Evolutionary conservation across 2,113 vertebrate genomes (phyloP), one percentile per base, ranked within the genome.

Genomic region (Ophthalmolycus amberensis): DNA sequence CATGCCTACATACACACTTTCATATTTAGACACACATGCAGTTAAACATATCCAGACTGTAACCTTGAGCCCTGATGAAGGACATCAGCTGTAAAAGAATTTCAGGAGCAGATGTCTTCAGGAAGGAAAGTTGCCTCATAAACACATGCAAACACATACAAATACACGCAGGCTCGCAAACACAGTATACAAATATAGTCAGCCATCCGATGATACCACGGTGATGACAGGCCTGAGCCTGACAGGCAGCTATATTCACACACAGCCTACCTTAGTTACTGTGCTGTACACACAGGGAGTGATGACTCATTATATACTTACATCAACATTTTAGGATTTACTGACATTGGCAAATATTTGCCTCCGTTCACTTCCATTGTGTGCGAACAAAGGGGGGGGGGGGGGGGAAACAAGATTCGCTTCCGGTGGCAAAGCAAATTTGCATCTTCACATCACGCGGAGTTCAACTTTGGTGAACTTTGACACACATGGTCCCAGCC

Each of bases 31-130:
- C 64, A 66, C 22, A 79, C 62, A 59, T 4, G 56, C 52, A 15
- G 29, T 77, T 11, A 58, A 78, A 75, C 44, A 65, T 65, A 75
- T 83, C 66, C 77, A 38, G 73, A 79, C 75, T 46, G 71, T 27
- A 58, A 77, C 81, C 78, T 83, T 68, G 42, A 79, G 69, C 56
- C 9, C 18, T 14, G 46, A 58, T 74, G 74, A 76, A 83, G 72
- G 82, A 64, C 59, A 78, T 79, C 75, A 79, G 83, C 79, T 89
- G 83, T 82, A 66, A 75, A 59, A 42, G 75, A 84, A 82, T 80
- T 68, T 79, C 79, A 77, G 77, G 60, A 78, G 62, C 86, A 89
- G 79, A 88, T 85, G 82, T 87, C 76, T 82, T 69, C 85, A 83
- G 73, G 73, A 81, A 73, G 70, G 65, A 80, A 89, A 80, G 65